These are phyloP conservation scores for Homarus americanus DNA, from an alignment of 1,140 invertebrate genomes.

Conservation along the genomic window DNA sequence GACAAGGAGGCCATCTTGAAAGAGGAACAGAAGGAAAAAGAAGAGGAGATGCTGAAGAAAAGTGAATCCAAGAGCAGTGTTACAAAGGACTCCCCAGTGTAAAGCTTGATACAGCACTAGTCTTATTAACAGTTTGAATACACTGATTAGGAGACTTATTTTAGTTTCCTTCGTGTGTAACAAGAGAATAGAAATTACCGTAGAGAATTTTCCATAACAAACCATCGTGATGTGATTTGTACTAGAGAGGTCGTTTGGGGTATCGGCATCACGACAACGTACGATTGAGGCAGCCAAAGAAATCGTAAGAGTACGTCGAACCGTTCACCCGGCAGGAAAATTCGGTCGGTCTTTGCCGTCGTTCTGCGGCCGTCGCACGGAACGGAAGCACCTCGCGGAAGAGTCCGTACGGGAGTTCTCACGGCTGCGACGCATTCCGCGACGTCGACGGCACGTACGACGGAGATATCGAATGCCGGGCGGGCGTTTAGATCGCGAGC, in stretches of 20 bases:
- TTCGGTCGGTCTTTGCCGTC: too few relatives aligned
- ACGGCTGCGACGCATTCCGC: too few relatives aligned
- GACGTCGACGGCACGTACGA: too few relatives aligned
- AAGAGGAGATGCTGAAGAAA: conserved; percentile 60
- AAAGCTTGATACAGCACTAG: conserved; percentile 16
- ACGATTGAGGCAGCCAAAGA: not conserved
- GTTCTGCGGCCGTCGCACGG: too few relatives aligned
- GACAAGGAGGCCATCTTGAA: conserved; percentile 66
- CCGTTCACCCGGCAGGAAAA: too few relatives aligned
- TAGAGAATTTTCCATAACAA: not conserved
- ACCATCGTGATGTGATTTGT: not conserved
- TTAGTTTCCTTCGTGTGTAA: not conserved
- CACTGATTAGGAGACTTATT: not conserved
- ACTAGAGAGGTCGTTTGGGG: not conserved
- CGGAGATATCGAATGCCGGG: too few relatives aligned
- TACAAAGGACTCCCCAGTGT: conserved; percentile 61
- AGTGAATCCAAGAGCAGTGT: conserved; percentile 60
- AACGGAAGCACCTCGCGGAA: too few relatives aligned
- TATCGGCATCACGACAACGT: not conserved
- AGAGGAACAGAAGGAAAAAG: conserved; percentile 52
- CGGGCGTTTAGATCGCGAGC: too few relatives aligned
- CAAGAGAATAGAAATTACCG: not conserved
- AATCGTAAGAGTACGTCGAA: not conserved
- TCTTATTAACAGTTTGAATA: conserved; percentile 15
- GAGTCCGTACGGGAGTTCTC: too few relatives aligned